These are phyloP conservation scores for Uromys caudimaculatus DNA, from an alignment of 2,797 vertebrate species.

Conservation along the genomic window DNA sequence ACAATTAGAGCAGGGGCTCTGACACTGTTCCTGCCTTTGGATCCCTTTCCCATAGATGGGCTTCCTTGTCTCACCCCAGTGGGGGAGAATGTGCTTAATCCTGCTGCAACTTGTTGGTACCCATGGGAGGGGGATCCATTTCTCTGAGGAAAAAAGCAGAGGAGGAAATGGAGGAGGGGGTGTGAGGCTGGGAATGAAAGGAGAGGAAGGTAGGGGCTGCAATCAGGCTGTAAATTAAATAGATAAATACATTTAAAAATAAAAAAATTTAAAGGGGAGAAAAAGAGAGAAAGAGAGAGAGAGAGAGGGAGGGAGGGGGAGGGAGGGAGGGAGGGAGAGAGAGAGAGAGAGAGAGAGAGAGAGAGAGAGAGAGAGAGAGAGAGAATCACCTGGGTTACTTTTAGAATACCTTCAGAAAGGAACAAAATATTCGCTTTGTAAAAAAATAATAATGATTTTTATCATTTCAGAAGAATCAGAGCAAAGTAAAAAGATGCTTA, in stretches of 20 bases:
- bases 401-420: background rate
- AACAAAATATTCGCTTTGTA: background rate
- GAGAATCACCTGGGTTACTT: background rate
- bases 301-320: too few relatives aligned
- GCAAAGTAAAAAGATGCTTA: background rate
- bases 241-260: too few relatives aligned
- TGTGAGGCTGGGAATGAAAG: too few relatives aligned
- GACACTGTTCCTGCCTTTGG: background rate
- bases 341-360: too few relatives aligned
- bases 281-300: too few relatives aligned
- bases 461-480: background rate
- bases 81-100: background rate
- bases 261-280: too few relatives aligned
- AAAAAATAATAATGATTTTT: constrained; percentile 23
- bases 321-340: too few relatives aligned
- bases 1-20: background rate
- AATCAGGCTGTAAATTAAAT: background rate
- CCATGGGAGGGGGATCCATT: background rate
- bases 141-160: background rate
- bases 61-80: background rate
- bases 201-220: background rate
- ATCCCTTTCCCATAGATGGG: background rate
- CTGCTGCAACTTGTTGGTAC: background rate
- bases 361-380: too few relatives aligned
- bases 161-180: background rate